Base-by-base conservation (phyloP, 2,888 invertebrate species). In the Odontomyia ornata region DNA sequence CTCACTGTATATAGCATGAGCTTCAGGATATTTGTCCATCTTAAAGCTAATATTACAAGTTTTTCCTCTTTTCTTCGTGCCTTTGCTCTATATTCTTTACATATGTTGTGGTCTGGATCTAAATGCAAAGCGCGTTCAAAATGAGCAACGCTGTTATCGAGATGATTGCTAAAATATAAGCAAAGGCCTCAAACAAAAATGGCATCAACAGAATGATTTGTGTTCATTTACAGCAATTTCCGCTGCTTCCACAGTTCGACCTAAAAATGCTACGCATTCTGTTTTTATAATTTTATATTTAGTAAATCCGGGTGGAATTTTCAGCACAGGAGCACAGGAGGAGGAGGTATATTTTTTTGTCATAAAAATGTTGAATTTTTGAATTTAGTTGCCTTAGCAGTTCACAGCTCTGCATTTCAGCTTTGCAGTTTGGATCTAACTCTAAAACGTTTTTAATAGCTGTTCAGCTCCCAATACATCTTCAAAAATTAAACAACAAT, bases 41-140 rank as follows among this genome's bases (percentile, higher is more conserved):
- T 95, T 95, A 85, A 96, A 97, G 25, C 95, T 93, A 82, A 91
- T 91, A 84, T 98, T 98, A 85, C 96, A 98, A 83, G 95, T 93
- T 84, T 97, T 96, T 86, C 97, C 98, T 86, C 95, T 96, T 82
- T 92, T 92, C 89, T 86, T 88, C 96, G 97, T 67, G 95, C 95
- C 88, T 92, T 93, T 90, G 93, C 95, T 85, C 96, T 97, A 82
- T 93, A 91, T 80, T 93, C 91, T 88, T 94, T 91, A 28, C 97
- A 95, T 87, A 95, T 96, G 77, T 88, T 89, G 85, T 97, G 96
- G 85, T 98, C 98, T 0, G 98, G 98, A 56, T 96, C 96, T 67
- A 97, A 89, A 81, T 94, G 91, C 25, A 98, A 87, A 0, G 96
- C 96, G 86, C 97, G 95, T 86, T 96, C 96, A 85, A 98, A 97